Base-by-base conservation (phyloP, 2,888 invertebrate species). In the Tortricodes alternella region DNA sequence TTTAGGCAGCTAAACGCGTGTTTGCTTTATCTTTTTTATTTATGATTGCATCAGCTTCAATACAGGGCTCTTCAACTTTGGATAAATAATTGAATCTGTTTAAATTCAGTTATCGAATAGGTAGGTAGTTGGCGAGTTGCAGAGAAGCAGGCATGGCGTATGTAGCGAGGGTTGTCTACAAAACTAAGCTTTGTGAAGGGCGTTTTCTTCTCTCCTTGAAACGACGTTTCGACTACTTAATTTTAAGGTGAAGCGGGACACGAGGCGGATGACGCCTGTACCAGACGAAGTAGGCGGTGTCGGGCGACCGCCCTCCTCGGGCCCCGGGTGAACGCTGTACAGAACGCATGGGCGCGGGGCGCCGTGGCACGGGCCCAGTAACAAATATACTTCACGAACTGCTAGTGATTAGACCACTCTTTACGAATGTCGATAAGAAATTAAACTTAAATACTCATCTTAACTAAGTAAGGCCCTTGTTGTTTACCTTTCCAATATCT, bases 221-320 rank as follows among this genome's bases (percentile, higher is more conserved):
- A 69, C 71, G 68, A 65, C 70, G 68, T 73, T 72, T 72, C 69
- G 73, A 73, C 72, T 75, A 74, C 73, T 76, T 73, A 80, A 78
- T 60, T 77, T 79, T 76, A 74, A 83, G 78, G 80, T 81, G 76
- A 80, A 83, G 84, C 85, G 86, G 87, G 84, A 87, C 85, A 85
- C 86, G 86, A 86, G 83, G 80, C 85, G 78, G 79, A 80, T 78
- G 86, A 83, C 87, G 86, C 86, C 85, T 85, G 87, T 89, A 87
- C 88, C 88, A 85, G 88, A 88, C 88, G 86, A 89, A 84, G 89
- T 89, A 88, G 89, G 89, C 88, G 89, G 87, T 78, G 81, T 83
- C 87, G 76, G 83, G 82, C 89, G 87, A 83, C 85, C 88, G 88
- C 89, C 88, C 88, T 85, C 85, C 80, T 77, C 79, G 83, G 85